Base-by-base conservation (phyloP, 1,140 invertebrate genomes). In the Chlorops oryzae region DNA sequence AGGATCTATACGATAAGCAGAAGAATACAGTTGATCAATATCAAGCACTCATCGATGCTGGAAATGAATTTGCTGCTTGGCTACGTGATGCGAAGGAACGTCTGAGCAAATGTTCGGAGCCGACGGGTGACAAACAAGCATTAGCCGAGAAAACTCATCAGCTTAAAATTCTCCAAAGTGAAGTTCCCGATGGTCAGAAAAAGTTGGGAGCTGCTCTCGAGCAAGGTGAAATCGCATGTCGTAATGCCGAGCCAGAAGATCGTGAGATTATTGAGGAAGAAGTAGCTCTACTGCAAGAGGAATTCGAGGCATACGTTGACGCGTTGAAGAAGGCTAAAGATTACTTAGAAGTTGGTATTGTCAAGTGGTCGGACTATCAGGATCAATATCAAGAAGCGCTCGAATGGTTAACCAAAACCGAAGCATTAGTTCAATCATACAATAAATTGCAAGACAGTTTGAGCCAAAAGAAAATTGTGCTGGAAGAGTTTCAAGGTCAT, bases 321-420 rank as follows among this genome's bases (percentile, higher is more conserved):
- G 81, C 83, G 23, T 64, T 93, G 3, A 84, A 81, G 51, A 85
- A 83, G 58, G 87, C 87, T 0, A 93, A 94, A 74, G 80, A 79
- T 52, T 77, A 91, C 21, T 77, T 97, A 5, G 92, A 96, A 75
- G 78, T 85, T 49, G 90, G 88, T 53, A 90, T 96, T 63, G 89
- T 92, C 0, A 92, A 93, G 73, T 96, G 92, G 92, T 90, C 88
- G 15, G 90, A 96, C 73, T 96, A 95, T 65, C 90, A 96, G 74
- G 90, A 95, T 68, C 90, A 94, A 60, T 92, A 92, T 63, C 83
- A 84, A 60, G 88, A 92, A 75, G 90, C 90, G 40, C 76, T 85
- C 45, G 85, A 91, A 58, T 95, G 91, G 91, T 75, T 96, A 37
- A 85, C 79, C 20, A 86, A 90, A 74, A 93, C 89, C 55, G 92